phyloP scores from a whole-genome alignment of 2,888 invertebrate genomes.

The Hyppa rectilinea region DNA sequence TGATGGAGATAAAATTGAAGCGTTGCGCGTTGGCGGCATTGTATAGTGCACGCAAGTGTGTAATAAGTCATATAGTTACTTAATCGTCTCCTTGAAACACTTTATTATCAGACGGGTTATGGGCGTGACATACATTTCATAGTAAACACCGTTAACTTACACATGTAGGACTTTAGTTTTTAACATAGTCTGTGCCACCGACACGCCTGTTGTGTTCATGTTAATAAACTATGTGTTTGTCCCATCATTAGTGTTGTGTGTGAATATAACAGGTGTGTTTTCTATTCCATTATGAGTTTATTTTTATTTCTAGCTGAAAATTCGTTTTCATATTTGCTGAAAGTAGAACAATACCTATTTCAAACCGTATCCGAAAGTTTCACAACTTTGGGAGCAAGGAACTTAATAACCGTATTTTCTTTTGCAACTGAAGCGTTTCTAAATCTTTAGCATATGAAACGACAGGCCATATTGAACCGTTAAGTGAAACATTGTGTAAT shows the following conservation, averaged over 20 bases:
- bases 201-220: constrained; percentile 37
- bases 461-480: constrained; percentile 43
- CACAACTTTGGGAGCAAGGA: background rate
- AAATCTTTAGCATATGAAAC: constrained; percentile 23
- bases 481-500: constrained; percentile 65
- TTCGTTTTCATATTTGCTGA: background rate
- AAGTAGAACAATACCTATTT: background rate
- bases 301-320: background rate
- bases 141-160: constrained; percentile 79
- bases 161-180: constrained; percentile 66
- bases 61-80: constrained; percentile 81
- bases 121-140: constrained; percentile 86
- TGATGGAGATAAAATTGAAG: constrained; percentile 63
- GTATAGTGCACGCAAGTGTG: constrained; percentile 66
- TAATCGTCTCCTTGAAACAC: constrained; percentile 88
- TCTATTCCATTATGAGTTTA: background rate
- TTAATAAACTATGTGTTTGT: constrained; percentile 50
- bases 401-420: constrained; percentile 2
- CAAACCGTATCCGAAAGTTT: background rate
- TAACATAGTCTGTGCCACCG: constrained; percentile 48
- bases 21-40: constrained; percentile 61
- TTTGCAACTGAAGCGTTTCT: constrained; percentile 26
- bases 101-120: constrained; percentile 88
- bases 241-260: constrained; percentile 40
- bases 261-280: constrained; percentile 37